These are phyloP conservation scores for Eledona agricola DNA, from an alignment of 2,888 invertebrate genomes.

Conservation along the genomic window DNA sequence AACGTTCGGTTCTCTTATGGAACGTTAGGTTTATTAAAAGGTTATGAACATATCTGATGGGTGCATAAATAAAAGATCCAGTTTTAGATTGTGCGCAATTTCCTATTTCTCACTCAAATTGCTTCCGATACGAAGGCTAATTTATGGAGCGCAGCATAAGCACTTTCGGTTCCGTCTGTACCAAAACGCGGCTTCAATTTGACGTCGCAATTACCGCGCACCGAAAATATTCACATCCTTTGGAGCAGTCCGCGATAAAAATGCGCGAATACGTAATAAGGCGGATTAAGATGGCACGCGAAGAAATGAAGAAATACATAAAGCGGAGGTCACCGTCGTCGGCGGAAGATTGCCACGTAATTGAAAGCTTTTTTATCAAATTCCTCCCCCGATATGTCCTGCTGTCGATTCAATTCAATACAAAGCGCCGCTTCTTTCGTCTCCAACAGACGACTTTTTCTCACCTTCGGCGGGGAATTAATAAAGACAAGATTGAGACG, in stretches of 20 bases:
- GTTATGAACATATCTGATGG: conserved; percentile 25
- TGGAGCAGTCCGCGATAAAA: too few relatives aligned
- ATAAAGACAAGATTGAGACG: not conserved
- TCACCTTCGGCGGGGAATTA: conserved; percentile 17
- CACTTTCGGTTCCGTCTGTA: too few relatives aligned
- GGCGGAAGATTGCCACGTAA: conserved; percentile 39
- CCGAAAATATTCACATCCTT: too few relatives aligned
- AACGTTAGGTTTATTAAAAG: conserved; percentile 34
- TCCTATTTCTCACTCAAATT: conserved; percentile 28
- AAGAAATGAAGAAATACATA: not conserved
- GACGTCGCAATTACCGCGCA: too few relatives aligned
- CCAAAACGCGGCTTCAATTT: too few relatives aligned
- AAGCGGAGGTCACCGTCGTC: conserved; percentile 26
- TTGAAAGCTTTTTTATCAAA: conserved; percentile 40
- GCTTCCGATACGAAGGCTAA: conserved; percentile 21
- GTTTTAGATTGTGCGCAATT: conserved; percentile 30
- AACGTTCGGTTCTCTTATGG: conserved; percentile 32
- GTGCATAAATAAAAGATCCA: conserved; percentile 35
- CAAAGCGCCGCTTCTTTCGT: not conserved
- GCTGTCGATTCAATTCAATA: conserved; percentile 11
- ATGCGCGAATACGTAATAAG: too few relatives aligned
- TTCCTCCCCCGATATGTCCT: conserved; percentile 12
- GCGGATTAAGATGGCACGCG: too few relatives aligned
- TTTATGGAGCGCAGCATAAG: too few relatives aligned
- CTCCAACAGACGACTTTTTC: conserved; percentile 17